These are phyloP conservation scores for Megaustenia siamemsis DNA, from an alignment of 2,888 invertebrate genomes.

Conservation along the genomic window DNA sequence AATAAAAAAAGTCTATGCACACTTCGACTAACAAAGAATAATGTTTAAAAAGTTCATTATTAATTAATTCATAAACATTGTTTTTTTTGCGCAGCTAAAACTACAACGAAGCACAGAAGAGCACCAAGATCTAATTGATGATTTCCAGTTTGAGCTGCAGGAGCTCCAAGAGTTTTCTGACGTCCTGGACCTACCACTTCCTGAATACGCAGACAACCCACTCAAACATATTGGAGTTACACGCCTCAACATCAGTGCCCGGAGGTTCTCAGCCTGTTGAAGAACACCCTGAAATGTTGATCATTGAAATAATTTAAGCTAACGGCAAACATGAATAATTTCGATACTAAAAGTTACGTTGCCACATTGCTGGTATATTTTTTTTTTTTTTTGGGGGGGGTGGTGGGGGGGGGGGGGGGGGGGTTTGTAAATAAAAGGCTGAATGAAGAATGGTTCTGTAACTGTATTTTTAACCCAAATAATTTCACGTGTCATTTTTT, in stretches of 20 bases:
- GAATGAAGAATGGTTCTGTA: too few relatives aligned
- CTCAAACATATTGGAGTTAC: slow-evolving; percentile 75
- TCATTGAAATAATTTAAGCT: not conserved
- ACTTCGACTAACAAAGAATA: too few relatives aligned
- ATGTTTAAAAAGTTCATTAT: too few relatives aligned
- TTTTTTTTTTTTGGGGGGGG: too few relatives aligned
- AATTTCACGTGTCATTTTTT: too few relatives aligned
- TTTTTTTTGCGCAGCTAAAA: slow-evolving; percentile 64
- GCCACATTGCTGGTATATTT: too few relatives aligned
- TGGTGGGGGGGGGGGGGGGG: too few relatives aligned
- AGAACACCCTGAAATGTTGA: not conserved
- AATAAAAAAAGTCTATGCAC: too few relatives aligned
- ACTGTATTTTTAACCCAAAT: too few relatives aligned
- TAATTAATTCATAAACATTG: not conserved
- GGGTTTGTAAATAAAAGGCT: too few relatives aligned
- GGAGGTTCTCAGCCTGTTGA: slow-evolving; percentile 45
- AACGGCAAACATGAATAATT: too few relatives aligned
- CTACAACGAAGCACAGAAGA: slow-evolving; percentile 72
- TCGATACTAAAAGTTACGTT: too few relatives aligned
- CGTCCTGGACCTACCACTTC: slow-evolving; percentile 70
- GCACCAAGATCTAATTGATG: slow-evolving; percentile 75
- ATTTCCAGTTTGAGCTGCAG: slow-evolving; percentile 73
- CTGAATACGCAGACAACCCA: slow-evolving; percentile 61
- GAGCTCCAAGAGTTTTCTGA: slow-evolving; percentile 69
- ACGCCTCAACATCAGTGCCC: slow-evolving; percentile 51